A percentile compares a stretch with the other conserved stretches of the same genome.
Conservation (phyloP, 92 coral and sea anemone species). For the Zoanthus gigantus region DNA sequence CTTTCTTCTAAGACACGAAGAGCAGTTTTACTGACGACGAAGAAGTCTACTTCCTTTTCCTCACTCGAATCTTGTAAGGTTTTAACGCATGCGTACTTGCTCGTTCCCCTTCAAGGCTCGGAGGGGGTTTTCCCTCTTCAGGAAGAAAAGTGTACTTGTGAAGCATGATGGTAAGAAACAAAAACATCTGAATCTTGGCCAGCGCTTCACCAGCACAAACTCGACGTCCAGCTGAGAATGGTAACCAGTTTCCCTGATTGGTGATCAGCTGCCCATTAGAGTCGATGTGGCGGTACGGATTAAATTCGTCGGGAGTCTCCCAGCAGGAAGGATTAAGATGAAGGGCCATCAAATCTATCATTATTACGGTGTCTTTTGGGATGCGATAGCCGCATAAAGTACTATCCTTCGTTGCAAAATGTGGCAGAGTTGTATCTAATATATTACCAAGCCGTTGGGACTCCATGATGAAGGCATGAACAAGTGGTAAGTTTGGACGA, state of each 20-base stretch:
- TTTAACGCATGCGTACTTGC: background rate
- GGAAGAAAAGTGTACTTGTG: background rate
- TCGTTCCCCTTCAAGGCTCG: background rate
- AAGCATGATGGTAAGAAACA: background rate
- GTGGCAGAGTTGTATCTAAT: slow-evolving; percentile 1
- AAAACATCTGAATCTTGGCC: slow-evolving; percentile 28
- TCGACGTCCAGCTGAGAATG: slow-evolving; percentile 31
- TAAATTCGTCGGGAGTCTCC: slow-evolving; percentile 22
- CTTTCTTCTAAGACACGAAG: too few species aligned
- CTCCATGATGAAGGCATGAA: slow-evolving; percentile 34
- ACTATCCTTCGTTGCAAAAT: slow-evolving; percentile 2
- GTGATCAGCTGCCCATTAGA: slow-evolving; percentile 13
- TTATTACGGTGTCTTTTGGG: slow-evolving; percentile 3
- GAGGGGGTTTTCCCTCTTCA: background rate
- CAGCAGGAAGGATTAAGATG: slow-evolving; percentile 21
- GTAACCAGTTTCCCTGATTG: background rate
- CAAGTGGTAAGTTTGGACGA: slow-evolving; percentile 5
- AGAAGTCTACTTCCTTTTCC: background rate
- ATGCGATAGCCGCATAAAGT: slow-evolving; percentile 17
- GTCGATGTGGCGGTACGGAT: background rate
- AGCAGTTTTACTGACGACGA: too few species aligned
- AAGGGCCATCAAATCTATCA: background rate
- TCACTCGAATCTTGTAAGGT: background rate
- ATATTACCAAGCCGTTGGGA: slow-evolving; percentile 3
- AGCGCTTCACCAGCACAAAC: slow-evolving; percentile 31